phyloP scores from a whole-genome alignment of 2,797 vertebrate species.

The Scleropages formosus region DNA sequence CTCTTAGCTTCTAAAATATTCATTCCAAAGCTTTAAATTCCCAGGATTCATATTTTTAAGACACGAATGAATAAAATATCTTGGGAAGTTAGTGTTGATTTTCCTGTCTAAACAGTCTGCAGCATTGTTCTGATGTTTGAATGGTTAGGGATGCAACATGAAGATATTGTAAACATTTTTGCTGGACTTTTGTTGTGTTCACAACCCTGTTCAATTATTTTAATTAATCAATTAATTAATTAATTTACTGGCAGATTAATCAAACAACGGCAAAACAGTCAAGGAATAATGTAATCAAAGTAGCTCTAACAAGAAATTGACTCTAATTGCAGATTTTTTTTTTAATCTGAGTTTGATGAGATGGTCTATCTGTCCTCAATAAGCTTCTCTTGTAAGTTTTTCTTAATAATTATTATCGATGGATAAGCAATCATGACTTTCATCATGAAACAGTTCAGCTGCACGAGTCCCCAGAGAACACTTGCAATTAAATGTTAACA shows the following conservation, averaged over 20 bases:
- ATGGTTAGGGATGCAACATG: no score
- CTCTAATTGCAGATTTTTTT: constrained; percentile 20
- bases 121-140: no score
- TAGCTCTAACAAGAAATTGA: constrained; percentile 22
- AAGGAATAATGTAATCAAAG: constrained; percentile 8
- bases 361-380: neutral
- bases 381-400: constrained; percentile 7
- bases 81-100: no score
- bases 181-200: no score
- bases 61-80: no score
- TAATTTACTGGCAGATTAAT: constrained; percentile 15
- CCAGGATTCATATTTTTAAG: no score
- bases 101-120: no score
- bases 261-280: constrained; percentile 26
- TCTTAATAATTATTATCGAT: constrained; percentile 18
- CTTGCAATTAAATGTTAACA: constrained; percentile 22
- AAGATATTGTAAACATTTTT: no score
- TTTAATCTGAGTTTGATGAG: constrained; percentile 17
- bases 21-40: no score
- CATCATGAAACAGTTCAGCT: constrained; percentile 17
- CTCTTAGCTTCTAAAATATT: no score
- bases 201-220: neutral
- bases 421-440: constrained; percentile 17
- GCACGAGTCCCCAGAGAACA: neutral
- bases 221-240: neutral